A percentile compares a stretch with the other conserved stretches of the same genome.
Evolutionary conservation across 2,113 vertebrate species (phyloP).

Genomic region (Myotis brandtii): DNA sequence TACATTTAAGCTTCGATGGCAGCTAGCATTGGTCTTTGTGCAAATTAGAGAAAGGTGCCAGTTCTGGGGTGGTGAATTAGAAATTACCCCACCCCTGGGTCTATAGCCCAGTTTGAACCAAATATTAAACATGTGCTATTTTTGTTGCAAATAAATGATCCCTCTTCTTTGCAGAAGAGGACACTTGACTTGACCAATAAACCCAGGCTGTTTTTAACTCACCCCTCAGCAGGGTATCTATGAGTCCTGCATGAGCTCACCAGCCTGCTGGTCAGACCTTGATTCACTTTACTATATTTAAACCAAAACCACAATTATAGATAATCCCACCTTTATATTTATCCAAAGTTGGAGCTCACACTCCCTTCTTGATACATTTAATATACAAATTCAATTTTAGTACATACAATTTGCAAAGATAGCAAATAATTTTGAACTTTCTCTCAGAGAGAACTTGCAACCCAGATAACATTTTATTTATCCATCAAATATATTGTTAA

Average conservation of each 20-base stretch:
- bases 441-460: background rate
- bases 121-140: background rate
- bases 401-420: background rate
- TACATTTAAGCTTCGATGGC: background rate
- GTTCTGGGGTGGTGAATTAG: background rate
- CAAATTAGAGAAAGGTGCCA: background rate
- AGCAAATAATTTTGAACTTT: background rate
- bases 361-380: background rate
- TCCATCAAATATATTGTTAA: background rate
- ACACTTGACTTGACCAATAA: background rate
- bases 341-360: background rate
- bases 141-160: background rate
- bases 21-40: background rate
- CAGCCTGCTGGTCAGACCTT: background rate
- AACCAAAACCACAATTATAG: background rate
- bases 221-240: background rate
- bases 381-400: background rate
- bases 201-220: background rate
- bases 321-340: background rate
- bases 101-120: background rate
- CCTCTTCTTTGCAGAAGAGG: background rate
- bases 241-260: background rate
- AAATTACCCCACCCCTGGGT: background rate
- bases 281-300: background rate
- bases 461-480: background rate